Evolutionary conservation across 2,797 vertebrate genomes (phyloP), one percentile per base, ranked within the genome.

Genomic region (Euphonia xanthogaster): DNA sequence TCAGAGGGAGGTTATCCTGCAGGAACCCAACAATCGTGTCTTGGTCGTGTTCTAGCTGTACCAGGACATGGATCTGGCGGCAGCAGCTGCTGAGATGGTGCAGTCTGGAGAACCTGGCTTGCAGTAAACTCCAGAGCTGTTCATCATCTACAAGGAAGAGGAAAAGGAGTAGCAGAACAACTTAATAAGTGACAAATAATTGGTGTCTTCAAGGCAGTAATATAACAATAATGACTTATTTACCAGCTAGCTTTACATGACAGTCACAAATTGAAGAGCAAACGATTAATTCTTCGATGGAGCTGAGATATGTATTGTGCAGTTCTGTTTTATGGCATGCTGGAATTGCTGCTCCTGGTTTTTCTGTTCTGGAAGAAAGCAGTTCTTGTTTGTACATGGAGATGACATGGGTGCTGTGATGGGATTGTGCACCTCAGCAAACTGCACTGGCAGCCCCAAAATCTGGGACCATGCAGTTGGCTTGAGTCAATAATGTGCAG

Each of bases 341-440:
- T 61, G 23, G 58, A 44, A 51, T 68, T 31, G 50, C n/a, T 28
- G 42, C 18, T 45, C 3, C 21, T 75, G 7, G 15, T 16, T 72
- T 35, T 75, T n/a, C 19, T 58, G 6, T 68, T 65, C 18, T 70
- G 51, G 37, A 84, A 55, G 55, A 92, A 65, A n/a, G 44, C 7
- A 9, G 3, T 21, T 50, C 16, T 57, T 70, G 5, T 37, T 88
- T 50, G 22, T 48, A 21, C 1, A 9, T 37, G 11, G 0, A 4
- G 39, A 9, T 72, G 16, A 4, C 15, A 9, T 42, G 22, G 28
- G 1, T 31, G 48, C 13, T 44, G 35, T 1, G 1, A 1, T 33
- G 58, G 58, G 39, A 14, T 31, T 47, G 44, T 44, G 31, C 19
- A 7, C 7, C 10, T 75, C 39, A 47, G 44, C 35, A 50, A 35